Percentiles rank a stretch among this genome's conserved stretches.
phyloP scores from a whole-genome alignment of 2,797 vertebrate species.

The Melanotaenia maccullochi region DNA sequence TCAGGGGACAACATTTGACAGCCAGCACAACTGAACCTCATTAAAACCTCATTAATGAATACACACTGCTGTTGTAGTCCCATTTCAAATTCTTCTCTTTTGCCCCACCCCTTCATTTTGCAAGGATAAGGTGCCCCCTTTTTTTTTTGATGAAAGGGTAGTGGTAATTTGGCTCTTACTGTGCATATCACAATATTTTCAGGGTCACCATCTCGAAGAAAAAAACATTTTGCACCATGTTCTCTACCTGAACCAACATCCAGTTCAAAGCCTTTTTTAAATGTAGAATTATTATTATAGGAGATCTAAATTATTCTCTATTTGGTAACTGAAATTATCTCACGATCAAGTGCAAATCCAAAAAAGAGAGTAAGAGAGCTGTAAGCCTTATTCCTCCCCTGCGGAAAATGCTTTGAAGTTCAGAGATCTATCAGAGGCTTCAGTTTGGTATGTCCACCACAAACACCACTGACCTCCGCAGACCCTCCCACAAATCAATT shows the following conservation, averaged over 20 bases:
- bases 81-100: too few relatives aligned
- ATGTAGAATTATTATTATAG: constrained; percentile 4
- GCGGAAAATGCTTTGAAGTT: constrained; percentile 74
- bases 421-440: constrained; percentile 65
- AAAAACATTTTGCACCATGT: too few relatives aligned
- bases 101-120: too few relatives aligned
- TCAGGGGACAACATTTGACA: not conserved
- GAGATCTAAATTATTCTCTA: constrained; percentile 8
- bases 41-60: constrained; percentile 5
- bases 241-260: too few relatives aligned
- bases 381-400: constrained; percentile 20
- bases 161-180: too few relatives aligned
- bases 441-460: constrained; percentile 51
- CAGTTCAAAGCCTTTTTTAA: too few relatives aligned
- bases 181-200: too few relatives aligned
- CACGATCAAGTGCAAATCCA: constrained; percentile 46
- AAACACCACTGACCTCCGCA: constrained; percentile 13
- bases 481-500: constrained; percentile 20
- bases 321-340: constrained; percentile 17
- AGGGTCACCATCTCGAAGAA: too few relatives aligned
- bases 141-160: too few relatives aligned
- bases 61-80: not conserved
- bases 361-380: constrained; percentile 45
- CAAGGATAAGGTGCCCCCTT: too few relatives aligned
- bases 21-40: not conserved